phyloP scores from a whole-genome alignment of 2,113 vertebrate species.

The Polypterus bichir region DNA sequence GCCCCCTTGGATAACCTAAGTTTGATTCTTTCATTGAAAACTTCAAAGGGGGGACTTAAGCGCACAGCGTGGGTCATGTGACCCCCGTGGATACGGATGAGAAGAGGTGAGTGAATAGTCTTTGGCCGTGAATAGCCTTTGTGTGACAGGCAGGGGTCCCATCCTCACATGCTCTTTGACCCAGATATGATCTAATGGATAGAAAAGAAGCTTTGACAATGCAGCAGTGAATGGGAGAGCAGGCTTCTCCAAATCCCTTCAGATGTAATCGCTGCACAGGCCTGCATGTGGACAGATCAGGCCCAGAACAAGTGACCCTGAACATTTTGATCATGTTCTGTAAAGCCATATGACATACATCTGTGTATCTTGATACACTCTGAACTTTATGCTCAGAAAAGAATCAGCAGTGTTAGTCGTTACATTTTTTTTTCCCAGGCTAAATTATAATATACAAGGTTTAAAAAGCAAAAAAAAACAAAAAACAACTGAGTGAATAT shows the following conservation, averaged over 20 bases:
- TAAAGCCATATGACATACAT: not conserved
- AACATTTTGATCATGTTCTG: not conserved
- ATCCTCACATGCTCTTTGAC: conserved; percentile 64
- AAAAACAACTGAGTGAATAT: too few species aligned
- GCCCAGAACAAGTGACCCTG: conserved; percentile 6
- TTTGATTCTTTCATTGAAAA: conserved; percentile 16
- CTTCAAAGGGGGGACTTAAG: conserved; percentile 39
- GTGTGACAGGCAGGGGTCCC: conserved; percentile 42
- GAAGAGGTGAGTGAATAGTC: conserved; percentile 40
- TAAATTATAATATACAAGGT: too few species aligned
- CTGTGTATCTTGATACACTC: not conserved
- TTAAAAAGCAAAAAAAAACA: too few species aligned
- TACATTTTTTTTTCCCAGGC: too few species aligned
- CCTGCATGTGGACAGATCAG: conserved; percentile 13
- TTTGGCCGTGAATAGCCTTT: conserved; percentile 46
- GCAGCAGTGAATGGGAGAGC: conserved; percentile 33
- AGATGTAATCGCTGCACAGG: conserved; percentile 23
- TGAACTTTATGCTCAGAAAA: not conserved
- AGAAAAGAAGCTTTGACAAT: conserved; percentile 38
- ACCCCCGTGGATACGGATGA: conserved; percentile 24
- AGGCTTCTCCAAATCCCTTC: conserved; percentile 26
- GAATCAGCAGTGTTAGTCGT: too few species aligned
- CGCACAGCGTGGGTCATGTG: conserved; percentile 24
- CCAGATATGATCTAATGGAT: conserved; percentile 69
- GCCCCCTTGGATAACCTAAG: conserved; percentile 9